Evolutionary conservation across 2,888 invertebrate species (phyloP).

Genomic region (Stenoptilia bipunctidactyla): DNA sequence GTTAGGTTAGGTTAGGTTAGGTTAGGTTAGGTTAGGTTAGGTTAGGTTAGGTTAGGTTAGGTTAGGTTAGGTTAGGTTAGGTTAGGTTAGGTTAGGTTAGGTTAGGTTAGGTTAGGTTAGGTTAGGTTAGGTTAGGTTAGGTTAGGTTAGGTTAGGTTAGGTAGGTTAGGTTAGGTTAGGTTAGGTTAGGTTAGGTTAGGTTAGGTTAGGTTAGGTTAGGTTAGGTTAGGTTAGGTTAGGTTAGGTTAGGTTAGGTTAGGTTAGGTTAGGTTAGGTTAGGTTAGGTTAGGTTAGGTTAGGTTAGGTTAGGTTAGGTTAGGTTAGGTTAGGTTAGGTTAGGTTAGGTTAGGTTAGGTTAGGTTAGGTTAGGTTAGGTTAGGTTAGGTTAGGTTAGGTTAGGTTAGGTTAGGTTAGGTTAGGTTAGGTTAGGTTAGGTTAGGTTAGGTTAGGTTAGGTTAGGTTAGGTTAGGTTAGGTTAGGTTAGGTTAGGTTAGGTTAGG

Average conservation of each 20-base stretch:
- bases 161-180: constrained; percentile 1
- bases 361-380: constrained; percentile 10
- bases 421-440: constrained; percentile 10
- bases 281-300: constrained; percentile 10
- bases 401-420: constrained; percentile 10
- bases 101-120: constrained; percentile 10
- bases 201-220: constrained; percentile 5
- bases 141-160: constrained; percentile 8
- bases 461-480: constrained; percentile 2
- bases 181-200: constrained; percentile 1
- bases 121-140: constrained; percentile 11
- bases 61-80: constrained; percentile 11
- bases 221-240: constrained; percentile 10
- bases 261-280: constrained; percentile 10
- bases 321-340: constrained; percentile 10
- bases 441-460: constrained; percentile 9
- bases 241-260: constrained; percentile 10
- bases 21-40: constrained; percentile 7
- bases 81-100: constrained; percentile 11
- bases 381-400: constrained; percentile 9
- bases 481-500: constrained; percentile 8
- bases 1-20: constrained; percentile 11
- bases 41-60: constrained; percentile 11
- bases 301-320: constrained; percentile 10
- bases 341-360: constrained; percentile 10